phyloP scores from a whole-genome alignment of 2,113 vertebrate species.

The Microcebus ravelobensis region DNA sequence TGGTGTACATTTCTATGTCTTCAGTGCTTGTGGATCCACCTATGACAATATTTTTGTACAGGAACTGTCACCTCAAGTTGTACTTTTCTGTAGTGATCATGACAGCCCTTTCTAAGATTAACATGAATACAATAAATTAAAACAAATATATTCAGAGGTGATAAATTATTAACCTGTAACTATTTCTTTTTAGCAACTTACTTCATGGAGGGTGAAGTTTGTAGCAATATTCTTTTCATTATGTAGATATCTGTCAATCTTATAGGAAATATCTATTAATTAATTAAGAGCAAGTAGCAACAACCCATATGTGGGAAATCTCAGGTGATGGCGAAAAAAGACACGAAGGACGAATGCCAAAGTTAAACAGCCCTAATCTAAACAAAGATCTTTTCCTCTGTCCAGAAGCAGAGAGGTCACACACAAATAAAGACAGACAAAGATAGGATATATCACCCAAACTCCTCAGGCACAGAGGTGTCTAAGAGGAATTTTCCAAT shows the following conservation, averaged over 20 bases:
- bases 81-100: slow-evolving; percentile 11
- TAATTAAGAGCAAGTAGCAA: slow-evolving; percentile 22
- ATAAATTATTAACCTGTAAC: slow-evolving; percentile 52
- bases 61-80: slow-evolving; percentile 22
- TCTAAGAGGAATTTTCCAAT: background rate
- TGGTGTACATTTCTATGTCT: background rate
- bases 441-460: slow-evolving; percentile 37
- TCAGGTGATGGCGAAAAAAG: background rate
- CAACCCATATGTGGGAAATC: background rate
- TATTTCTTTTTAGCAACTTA: slow-evolving; percentile 5
- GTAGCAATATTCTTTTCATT: background rate
- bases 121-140: slow-evolving; percentile 52
- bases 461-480: slow-evolving; percentile 40
- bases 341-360: background rate
- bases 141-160: slow-evolving; percentile 62
- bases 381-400: slow-evolving; percentile 61
- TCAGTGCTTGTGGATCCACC: background rate
- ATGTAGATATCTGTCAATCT: background rate
- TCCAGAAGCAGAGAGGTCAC: slow-evolving; percentile 9
- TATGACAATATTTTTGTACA: slow-evolving; percentile 2
- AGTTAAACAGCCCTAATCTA: slow-evolving; percentile 42
- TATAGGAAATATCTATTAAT: background rate
- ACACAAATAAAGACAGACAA: slow-evolving; percentile 68
- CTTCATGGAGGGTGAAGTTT: background rate
- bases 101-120: slow-evolving; percentile 42